Evolutionary conservation across 1,140 invertebrate genomes (phyloP), one percentile per base, ranked within the genome.

Genomic region (Sinella curviseta): DNA sequence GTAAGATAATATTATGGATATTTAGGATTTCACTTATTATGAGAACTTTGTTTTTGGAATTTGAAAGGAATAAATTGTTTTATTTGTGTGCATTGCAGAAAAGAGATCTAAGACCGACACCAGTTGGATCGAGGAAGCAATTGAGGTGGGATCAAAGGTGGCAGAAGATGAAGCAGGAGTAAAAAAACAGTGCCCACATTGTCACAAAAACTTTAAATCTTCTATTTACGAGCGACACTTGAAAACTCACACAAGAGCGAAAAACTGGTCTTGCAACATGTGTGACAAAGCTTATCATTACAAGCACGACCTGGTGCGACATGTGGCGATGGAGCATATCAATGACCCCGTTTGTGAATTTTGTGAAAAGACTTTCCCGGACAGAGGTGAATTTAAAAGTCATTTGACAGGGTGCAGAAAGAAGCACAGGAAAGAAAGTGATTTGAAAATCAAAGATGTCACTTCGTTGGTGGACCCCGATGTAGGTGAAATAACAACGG

Each of bases 251-350:
- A 24, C 4, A 30, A 70, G 4, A 17, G 24, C 24, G 12, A 70
- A 33, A n/a, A 70, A 70, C n/a, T 70, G 65, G 65, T 4, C 26
- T 24, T 70, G 65, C 24, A 70, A 70, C 31, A 31, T 70, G 26
- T 70, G 65, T 70, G 65, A 70, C 8, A 70, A 70, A n/a, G 31
- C 65, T 4, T 70, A 70, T 33, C 24, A 14, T 33, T 24, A 70
- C 30, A 70, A 70, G n/a, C 65, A 70, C 24, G 65, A 70, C 31
- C 65, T 70, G 1, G 65, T 70, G 12, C 3, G 65, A 33, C 65
- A 70, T 33, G 12, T 70, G 4, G 26, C 65, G 8, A 70, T 33
- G 2, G 65, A 31, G 12, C 65, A 70, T 70, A 30, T 14, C 3
- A 30, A 3, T 17, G 24, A 70, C 24, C 65, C 26, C 4, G 31